Evolutionary conservation across 1,140 invertebrate species (phyloP).

Genomic region (Watersipora subatra): DNA sequence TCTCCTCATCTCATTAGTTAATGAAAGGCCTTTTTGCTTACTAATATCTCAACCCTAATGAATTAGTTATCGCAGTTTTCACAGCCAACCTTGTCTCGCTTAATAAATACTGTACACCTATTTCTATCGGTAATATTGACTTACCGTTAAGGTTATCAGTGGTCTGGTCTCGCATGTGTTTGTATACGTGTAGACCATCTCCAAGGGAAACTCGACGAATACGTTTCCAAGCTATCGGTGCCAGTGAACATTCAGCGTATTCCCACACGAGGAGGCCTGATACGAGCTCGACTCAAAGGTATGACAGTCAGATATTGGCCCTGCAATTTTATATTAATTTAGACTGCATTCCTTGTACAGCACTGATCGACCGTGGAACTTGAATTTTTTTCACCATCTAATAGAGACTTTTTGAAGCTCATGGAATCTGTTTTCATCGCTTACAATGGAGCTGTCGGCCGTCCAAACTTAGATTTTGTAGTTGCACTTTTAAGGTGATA

Average conservation of each 20-base stretch:
- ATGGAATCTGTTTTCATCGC: neutral
- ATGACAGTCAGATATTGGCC: too few relatives aligned
- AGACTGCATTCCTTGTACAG: too few relatives aligned
- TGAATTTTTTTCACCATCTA: neutral
- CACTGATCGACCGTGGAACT: too few relatives aligned
- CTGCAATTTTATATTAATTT: too few relatives aligned
- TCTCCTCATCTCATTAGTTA: neutral
- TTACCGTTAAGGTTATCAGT: neutral
- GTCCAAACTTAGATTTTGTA: neutral
- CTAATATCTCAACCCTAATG: neutral
- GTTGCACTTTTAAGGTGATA: too few relatives aligned
- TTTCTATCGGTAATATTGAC: neutral
- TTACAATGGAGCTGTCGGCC: neutral
- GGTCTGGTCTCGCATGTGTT: neutral
- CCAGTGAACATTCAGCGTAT: conserved; percentile 64
- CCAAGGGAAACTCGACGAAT: conserved; percentile 72
- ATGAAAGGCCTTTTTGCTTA: neutral
- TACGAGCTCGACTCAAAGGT: conserved; percentile 57
- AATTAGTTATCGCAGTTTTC: neutral
- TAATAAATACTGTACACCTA: neutral
- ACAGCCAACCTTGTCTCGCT: too few relatives aligned
- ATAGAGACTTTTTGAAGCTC: neutral
- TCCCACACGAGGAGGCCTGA: conserved; percentile 62
- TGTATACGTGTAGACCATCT: conserved; percentile 59
- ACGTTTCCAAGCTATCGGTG: conserved; percentile 69